These are phyloP conservation scores for Encarsia formosa DNA, from an alignment of 2,888 invertebrate species.

Conservation along the genomic window DNA sequence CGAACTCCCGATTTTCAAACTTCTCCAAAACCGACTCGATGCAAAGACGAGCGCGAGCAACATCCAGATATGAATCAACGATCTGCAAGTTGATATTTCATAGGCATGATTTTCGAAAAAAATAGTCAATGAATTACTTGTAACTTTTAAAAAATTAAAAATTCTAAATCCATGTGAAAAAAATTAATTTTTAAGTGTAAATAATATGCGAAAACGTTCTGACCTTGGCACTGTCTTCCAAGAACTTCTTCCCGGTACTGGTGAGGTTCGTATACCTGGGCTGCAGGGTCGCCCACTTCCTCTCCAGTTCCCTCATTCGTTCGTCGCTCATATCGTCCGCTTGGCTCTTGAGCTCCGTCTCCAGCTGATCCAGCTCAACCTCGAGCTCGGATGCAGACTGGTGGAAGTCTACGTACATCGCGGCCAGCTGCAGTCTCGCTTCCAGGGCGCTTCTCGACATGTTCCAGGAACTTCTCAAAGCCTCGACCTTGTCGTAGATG, in stretches of 20 bases:
- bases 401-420: constrained; percentile 69
- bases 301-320: constrained; percentile 55
- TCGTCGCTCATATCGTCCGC: constrained; percentile 55
- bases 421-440: constrained; percentile 63
- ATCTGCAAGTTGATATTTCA: no score
- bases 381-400: constrained; percentile 64
- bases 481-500: constrained; percentile 61
- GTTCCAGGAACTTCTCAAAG: constrained; percentile 62
- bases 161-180: no score
- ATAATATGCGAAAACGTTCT: no score
- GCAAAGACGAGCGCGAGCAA: constrained; percentile 62
- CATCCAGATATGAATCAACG: constrained; percentile 67
- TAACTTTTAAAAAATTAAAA: no score
- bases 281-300: constrained; percentile 64
- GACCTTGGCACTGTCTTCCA: constrained; percentile 58
- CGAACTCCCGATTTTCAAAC: constrained; percentile 62
- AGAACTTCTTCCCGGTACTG: constrained; percentile 64
- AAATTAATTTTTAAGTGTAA: no score
- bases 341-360: constrained; percentile 57
- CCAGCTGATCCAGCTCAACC: constrained; percentile 63
- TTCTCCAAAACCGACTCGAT: constrained; percentile 67
- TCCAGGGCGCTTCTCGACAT: constrained; percentile 60
- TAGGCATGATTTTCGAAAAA: no score
- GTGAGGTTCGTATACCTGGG: constrained; percentile 64
- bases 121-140: no score